These are phyloP conservation scores for Mimumesa dahlbomi DNA, from an alignment of 2,888 invertebrate genomes.

Conservation along the genomic window DNA sequence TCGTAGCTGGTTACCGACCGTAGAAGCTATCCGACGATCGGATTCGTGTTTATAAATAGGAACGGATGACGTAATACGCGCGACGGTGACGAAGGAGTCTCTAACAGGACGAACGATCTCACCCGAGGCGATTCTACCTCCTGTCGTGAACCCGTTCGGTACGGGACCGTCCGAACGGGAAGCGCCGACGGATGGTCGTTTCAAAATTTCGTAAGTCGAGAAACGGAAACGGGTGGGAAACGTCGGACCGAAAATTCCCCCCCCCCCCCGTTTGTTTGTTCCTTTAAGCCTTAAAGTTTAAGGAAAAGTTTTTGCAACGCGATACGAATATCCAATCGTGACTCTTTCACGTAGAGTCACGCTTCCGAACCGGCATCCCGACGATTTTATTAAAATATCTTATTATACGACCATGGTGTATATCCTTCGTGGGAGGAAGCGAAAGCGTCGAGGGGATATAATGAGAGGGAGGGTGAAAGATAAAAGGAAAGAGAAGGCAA, in stretches of 20 bases:
- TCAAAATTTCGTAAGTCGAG: no score
- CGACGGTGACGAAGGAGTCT: conserved; percentile 45
- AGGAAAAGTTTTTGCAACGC: no score
- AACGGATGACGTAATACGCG: conserved; percentile 59
- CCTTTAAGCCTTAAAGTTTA: no score
- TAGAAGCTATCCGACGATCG: neutral
- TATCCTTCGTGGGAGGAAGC: conserved; percentile 18
- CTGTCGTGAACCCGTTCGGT: conserved; percentile 53
- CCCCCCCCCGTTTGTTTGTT: no score
- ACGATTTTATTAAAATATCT: conserved; percentile 7
- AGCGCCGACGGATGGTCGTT: no score
- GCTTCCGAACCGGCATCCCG: neutral
- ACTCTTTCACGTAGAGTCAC: no score
- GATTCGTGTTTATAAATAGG: conserved; percentile 64
- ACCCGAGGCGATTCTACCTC: conserved; percentile 55
- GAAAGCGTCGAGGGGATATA: no score
- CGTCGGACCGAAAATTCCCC: neutral
- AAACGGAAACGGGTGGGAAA: no score
- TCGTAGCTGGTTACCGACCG: neutral
- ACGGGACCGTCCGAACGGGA: neutral
- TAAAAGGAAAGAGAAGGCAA: neutral
- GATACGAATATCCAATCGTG: no score
- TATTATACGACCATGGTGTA: conserved; percentile 10
- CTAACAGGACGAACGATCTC: conserved; percentile 65
- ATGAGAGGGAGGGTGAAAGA: neutral